A percentile compares a stretch with the other conserved stretches of the same genome.
Evolutionary conservation across 2,113 vertebrate species (phyloP).

Genomic region (Eulemur rufifrons): DNA sequence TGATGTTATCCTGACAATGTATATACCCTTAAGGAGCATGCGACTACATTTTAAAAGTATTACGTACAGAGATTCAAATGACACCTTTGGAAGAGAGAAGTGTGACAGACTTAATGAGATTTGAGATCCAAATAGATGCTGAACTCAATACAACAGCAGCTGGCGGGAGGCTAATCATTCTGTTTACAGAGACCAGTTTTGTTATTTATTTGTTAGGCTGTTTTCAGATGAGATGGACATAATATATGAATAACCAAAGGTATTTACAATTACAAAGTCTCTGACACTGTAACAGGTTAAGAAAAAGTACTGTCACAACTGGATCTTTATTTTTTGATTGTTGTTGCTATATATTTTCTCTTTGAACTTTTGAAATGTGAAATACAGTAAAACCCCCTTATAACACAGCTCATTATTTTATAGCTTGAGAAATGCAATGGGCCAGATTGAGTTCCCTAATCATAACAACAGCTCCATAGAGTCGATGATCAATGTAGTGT

Average conservation of each 20-base stretch:
- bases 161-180: conserved; percentile 65
- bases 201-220: conserved; percentile 60
- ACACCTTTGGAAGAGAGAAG: conserved; percentile 76
- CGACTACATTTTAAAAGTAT: conserved; percentile 76
- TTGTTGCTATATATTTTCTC: conserved; percentile 58
- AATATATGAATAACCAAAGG: conserved; percentile 78
- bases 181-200: conserved; percentile 76
- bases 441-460: conserved; percentile 37
- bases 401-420: conserved; percentile 68
- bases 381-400: conserved; percentile 79
- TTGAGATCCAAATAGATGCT: conserved; percentile 68
- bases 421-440: conserved; percentile 22
- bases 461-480: background rate
- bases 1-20: conserved; percentile 73
- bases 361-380: conserved; percentile 83
- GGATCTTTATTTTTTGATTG: conserved; percentile 65
- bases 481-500: background rate
- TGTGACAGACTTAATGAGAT: conserved; percentile 60
- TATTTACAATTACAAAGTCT: conserved; percentile 82
- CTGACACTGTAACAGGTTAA: conserved; percentile 77
- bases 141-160: conserved; percentile 73
- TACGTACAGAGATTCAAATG: conserved; percentile 74
- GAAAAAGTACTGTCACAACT: conserved; percentile 83
- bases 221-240: conserved; percentile 62
- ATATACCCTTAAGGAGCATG: conserved; percentile 78